These are phyloP conservation scores for Hydractinia symbiolongicarpus DNA, from an alignment of 30 jellyfish, hydroid and myxozoan genomes.

Conservation along the genomic window DNA sequence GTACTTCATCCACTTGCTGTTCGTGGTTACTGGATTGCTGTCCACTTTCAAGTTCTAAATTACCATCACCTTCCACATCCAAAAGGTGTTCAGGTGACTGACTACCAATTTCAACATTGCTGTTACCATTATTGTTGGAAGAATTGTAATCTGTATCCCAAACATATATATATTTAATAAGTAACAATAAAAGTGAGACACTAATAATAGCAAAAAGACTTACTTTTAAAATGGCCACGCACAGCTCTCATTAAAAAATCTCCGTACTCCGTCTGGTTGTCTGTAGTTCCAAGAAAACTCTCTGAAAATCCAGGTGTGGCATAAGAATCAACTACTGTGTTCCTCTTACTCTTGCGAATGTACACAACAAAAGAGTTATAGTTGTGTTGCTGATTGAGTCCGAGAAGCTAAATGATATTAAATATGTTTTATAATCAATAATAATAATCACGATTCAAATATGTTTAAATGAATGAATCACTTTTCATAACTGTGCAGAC, in stretches of 20 bases:
- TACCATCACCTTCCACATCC: background rate
- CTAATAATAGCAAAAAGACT: background rate
- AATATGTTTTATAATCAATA: background rate
- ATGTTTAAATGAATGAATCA: too few species aligned
- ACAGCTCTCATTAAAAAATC: constrained; percentile 3
- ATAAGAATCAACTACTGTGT: background rate
- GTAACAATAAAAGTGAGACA: too few species aligned
- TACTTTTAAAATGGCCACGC: constrained; percentile 3
- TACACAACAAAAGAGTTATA: background rate
- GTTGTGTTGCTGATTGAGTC: background rate
- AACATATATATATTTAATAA: background rate
- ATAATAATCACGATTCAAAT: too few species aligned
- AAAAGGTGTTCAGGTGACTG: background rate
- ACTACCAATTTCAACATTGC: background rate
- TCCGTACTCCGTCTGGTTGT: background rate
- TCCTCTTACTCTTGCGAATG: background rate
- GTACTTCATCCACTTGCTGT: background rate
- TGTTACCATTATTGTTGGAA: background rate
- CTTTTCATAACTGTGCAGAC: too few species aligned
- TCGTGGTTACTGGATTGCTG: background rate
- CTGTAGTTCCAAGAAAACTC: background rate
- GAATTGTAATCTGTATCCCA: background rate
- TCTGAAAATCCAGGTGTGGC: constrained; percentile 5
- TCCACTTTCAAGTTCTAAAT: background rate
- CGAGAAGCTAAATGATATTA: background rate